These are phyloP conservation scores for Meganola albula DNA, from an alignment of 2,888 invertebrate species.

Conservation along the genomic window DNA sequence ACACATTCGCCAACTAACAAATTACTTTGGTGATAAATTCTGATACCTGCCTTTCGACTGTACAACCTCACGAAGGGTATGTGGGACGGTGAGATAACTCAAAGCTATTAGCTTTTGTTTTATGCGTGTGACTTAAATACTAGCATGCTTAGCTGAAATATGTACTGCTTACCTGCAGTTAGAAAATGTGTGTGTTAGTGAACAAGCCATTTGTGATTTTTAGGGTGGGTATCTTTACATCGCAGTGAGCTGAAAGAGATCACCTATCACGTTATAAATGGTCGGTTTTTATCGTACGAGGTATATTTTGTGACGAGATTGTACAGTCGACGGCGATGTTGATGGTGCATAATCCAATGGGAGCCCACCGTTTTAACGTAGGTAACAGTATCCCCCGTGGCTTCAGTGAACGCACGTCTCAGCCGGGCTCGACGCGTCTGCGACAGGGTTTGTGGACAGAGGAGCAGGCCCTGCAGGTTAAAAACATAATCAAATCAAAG, in stretches of 20 bases:
- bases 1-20: conserved; percentile 72
- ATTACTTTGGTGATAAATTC: conserved; percentile 61
- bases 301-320: conserved; percentile 32
- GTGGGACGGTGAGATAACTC: conserved; percentile 9
- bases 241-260: too few relatives aligned
- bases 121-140: conserved; percentile 15
- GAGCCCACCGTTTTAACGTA: conserved; percentile 91
- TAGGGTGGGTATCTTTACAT: too few relatives aligned
- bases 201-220: too few relatives aligned
- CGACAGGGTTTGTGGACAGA: conserved; percentile 93
- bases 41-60: conserved; percentile 59
- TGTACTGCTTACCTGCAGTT: too few relatives aligned
- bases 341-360: conserved; percentile 62
- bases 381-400: conserved; percentile 91
- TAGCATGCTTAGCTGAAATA: conserved; percentile 22
- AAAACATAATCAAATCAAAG: conserved; percentile 64
- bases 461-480: conserved; percentile 87
- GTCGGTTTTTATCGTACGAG: too few relatives aligned
- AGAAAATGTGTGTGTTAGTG: too few relatives aligned
- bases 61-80: conserved; percentile 49
- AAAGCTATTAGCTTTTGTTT: conserved; percentile 15
- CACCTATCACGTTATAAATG: too few relatives aligned
- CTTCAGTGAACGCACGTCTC: conserved; percentile 93
- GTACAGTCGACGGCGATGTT: conserved; percentile 60
- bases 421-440: conserved; percentile 90